Conservation (phyloP, 2,888 invertebrate genomes). For the Amblyjoppa fuscipennis region DNA sequence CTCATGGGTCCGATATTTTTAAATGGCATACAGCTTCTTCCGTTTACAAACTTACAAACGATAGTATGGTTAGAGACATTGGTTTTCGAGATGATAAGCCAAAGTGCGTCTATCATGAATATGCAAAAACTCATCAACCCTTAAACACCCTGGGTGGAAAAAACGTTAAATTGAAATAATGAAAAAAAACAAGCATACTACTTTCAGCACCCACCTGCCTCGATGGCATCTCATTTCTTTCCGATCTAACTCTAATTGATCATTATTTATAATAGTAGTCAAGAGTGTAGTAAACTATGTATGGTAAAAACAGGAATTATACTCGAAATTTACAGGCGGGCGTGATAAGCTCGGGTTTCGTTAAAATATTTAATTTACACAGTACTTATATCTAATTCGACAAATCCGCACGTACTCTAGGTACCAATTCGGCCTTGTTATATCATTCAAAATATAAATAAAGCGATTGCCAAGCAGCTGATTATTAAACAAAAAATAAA, state of each 20-base stretch:
- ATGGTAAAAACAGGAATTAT: constrained; percentile 81
- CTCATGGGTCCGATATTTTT: constrained; percentile 44
- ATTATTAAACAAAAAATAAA: constrained; percentile 9
- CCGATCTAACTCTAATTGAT: constrained; percentile 40
- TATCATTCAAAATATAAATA: constrained; percentile 61
- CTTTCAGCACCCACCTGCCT: constrained; percentile 47
- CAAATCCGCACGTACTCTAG: constrained; percentile 43
- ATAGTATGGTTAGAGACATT: constrained; percentile 43
- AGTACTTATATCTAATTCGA: constrained; percentile 65
- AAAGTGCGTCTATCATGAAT: constrained; percentile 26
- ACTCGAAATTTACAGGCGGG: constrained; percentile 76
- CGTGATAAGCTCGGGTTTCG: constrained; percentile 80
- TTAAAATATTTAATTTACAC: constrained; percentile 49
- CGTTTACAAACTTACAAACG: constrained; percentile 48
- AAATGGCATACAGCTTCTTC: background rate
- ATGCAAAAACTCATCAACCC: constrained; percentile 32
- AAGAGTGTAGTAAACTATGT: constrained; percentile 69
- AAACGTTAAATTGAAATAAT: constrained; percentile 34
- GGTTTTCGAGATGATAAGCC: constrained; percentile 23
- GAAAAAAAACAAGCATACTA: constrained; percentile 47
- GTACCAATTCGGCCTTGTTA: constrained; percentile 28
- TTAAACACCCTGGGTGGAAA: constrained; percentile 47
- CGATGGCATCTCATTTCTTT: constrained; percentile 44
- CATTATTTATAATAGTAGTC: constrained; percentile 51
- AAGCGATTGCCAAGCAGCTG: constrained; percentile 64